Conservation (phyloP, 2,888 invertebrate species). For the Hemaris fuciformis region DNA sequence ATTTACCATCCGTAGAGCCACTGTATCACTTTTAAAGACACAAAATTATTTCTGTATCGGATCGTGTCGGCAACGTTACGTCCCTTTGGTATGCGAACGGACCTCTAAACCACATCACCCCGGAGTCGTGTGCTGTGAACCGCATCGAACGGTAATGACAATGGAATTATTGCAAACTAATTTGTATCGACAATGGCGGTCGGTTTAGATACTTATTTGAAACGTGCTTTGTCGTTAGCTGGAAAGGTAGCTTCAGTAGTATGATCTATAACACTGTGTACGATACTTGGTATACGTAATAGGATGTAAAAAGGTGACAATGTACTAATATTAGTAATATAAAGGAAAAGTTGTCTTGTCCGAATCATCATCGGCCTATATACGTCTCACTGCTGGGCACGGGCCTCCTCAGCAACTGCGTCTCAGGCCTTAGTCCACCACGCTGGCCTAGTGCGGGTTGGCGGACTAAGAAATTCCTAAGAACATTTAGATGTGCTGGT, state of each 20-base stretch:
- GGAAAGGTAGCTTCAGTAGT: too few species aligned
- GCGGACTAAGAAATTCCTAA: too few species aligned
- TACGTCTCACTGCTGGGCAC: too few species aligned
- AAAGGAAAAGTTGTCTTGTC: too few species aligned
- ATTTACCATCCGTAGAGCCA: background rate
- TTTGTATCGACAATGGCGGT: constrained; percentile 9
- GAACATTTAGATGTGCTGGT: too few species aligned
- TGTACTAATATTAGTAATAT: too few species aligned
- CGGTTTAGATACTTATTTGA: background rate
- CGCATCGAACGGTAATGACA: constrained; percentile 17
- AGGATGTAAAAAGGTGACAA: too few species aligned
- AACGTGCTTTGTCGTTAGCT: background rate
- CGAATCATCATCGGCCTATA: too few species aligned
- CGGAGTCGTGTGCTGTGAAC: constrained; percentile 13
- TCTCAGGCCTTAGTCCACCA: too few species aligned
- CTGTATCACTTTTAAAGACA: background rate
- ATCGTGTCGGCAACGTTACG: background rate
- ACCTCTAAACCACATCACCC: constrained; percentile 6
- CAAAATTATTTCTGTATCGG: background rate
- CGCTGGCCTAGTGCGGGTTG: too few species aligned
- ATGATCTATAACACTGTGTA: background rate
- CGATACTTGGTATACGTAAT: too few species aligned
- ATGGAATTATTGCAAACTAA: constrained; percentile 21
- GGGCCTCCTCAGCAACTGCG: too few species aligned
- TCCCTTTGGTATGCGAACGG: background rate